These are phyloP conservation scores for Cynaeus angustus DNA, from an alignment of 2,888 invertebrate species.

Conservation along the genomic window DNA sequence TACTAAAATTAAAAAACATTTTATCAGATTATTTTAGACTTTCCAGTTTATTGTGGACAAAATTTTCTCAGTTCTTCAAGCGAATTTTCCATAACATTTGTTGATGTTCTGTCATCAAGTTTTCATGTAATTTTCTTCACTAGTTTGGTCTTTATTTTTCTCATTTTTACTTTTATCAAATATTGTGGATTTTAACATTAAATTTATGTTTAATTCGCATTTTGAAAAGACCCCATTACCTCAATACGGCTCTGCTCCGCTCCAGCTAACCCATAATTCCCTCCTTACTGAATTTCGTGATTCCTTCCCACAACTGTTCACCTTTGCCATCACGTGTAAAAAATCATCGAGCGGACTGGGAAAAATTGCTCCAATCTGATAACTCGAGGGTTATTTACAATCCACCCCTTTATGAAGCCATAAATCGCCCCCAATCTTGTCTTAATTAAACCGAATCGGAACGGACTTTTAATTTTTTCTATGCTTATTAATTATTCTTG, in stretches of 20 bases:
- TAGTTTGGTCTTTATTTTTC: too few relatives aligned
- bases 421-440: slow-evolving; percentile 10
- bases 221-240: too few relatives aligned
- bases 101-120: too few relatives aligned
- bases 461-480: slow-evolving; percentile 1
- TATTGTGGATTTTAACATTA: too few relatives aligned
- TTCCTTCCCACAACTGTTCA: slow-evolving; percentile 37
- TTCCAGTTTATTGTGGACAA: too few relatives aligned
- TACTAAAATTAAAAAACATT: too few relatives aligned
- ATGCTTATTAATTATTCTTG: background rate
- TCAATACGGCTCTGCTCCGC: slow-evolving; percentile 20
- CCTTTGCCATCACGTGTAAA: slow-evolving; percentile 32
- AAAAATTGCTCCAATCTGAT: background rate
- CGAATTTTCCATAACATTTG: too few relatives aligned
- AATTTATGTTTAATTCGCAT: too few relatives aligned
- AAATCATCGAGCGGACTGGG: slow-evolving; percentile 1
- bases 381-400: slow-evolving; percentile 6
- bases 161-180: too few relatives aligned
- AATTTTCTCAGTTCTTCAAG: too few relatives aligned
- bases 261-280: slow-evolving; percentile 25
- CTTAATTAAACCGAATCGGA: slow-evolving; percentile 22
- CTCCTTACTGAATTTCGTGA: slow-evolving; percentile 44
- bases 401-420: slow-evolving; percentile 8
- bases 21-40: too few relatives aligned
- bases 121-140: too few relatives aligned